phyloP scores from a whole-genome alignment of 2,888 invertebrate species.

The Gortyna flavago region DNA sequence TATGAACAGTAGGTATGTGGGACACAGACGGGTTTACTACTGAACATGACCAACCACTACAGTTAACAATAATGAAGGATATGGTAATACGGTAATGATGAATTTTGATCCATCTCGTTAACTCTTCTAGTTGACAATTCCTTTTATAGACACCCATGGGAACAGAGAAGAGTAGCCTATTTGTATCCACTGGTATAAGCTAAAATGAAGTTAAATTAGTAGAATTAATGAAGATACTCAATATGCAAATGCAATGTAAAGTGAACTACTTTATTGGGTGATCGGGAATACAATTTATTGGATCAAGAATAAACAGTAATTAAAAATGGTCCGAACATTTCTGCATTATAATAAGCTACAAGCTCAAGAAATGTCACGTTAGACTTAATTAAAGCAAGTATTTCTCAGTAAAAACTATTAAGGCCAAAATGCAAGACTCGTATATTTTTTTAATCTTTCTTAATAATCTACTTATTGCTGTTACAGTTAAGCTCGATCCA shows the following conservation, averaged over 20 bases:
- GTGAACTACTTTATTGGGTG: conserved; percentile 31
- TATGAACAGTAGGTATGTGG: conserved; percentile 20
- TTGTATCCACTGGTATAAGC: not conserved
- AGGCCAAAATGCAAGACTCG: conserved; percentile 55
- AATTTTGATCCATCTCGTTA: conserved; percentile 38
- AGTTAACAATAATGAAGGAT: conserved; percentile 56
- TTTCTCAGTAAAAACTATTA: conserved; percentile 67
- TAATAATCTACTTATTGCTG: conserved; percentile 61
- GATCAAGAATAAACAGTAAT: conserved; percentile 45
- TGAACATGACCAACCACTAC: conserved; percentile 46
- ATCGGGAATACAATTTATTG: conserved; percentile 34
- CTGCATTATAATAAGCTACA: conserved; percentile 52
- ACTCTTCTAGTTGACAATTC: conserved; percentile 1
- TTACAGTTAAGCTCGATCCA: conserved; percentile 56
- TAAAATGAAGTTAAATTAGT: conserved; percentile 1
- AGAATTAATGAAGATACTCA: conserved; percentile 23
- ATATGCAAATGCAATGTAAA: conserved; percentile 35
- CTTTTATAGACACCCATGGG: conserved; percentile 18
- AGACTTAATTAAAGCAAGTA: conserved; percentile 69
- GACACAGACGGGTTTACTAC: conserved; percentile 32
- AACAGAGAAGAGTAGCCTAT: not conserved
- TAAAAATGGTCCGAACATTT: conserved; percentile 58
- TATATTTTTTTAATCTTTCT: conserved; percentile 67
- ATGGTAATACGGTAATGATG: conserved; percentile 42
- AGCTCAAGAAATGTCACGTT: conserved; percentile 55